Percentiles rank a stretch among this genome's conserved stretches.
These are phyloP conservation scores for Cyanocitta stelleri DNA, from an alignment of 2,113 vertebrate species.

Conservation along the genomic window DNA sequence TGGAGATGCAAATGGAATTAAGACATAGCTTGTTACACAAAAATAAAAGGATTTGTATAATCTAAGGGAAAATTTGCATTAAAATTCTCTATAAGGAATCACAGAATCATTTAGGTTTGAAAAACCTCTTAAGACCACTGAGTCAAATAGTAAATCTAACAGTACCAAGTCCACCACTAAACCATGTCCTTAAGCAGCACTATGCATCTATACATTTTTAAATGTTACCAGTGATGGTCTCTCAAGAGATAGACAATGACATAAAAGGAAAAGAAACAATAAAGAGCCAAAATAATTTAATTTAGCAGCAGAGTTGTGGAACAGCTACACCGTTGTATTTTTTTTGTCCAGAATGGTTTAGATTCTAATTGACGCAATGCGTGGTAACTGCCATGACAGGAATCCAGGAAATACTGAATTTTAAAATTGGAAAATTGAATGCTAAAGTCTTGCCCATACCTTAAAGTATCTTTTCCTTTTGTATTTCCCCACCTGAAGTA, in stretches of 20 bases:
- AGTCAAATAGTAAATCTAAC: not conserved
- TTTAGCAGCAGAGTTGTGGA: not conserved
- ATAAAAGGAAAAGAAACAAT: not conserved
- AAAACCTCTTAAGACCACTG: not conserved
- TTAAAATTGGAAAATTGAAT: not conserved
- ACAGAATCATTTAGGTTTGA: not conserved
- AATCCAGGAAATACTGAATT: not conserved
- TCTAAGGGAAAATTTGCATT: not conserved
- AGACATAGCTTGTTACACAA: not conserved
- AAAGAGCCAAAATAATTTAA: not conserved
- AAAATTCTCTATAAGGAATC: not conserved
- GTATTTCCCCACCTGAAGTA: not conserved
- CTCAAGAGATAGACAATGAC: not conserved
- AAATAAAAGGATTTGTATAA: not conserved
- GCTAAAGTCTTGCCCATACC: not conserved
- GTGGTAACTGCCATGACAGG: not conserved
- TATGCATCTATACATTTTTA: accelerated
- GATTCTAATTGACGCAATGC: not conserved
- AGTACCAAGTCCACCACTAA: not conserved
- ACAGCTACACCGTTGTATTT: not conserved
- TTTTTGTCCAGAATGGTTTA: not conserved
- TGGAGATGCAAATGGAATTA: not conserved
- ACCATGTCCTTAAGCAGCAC: not conserved
- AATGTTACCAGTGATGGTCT: not conserved
- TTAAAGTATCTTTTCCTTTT: not conserved